phyloP scores from a whole-genome alignment of 1,140 invertebrate genomes.

The Diachasmimorpha longicaudata region DNA sequence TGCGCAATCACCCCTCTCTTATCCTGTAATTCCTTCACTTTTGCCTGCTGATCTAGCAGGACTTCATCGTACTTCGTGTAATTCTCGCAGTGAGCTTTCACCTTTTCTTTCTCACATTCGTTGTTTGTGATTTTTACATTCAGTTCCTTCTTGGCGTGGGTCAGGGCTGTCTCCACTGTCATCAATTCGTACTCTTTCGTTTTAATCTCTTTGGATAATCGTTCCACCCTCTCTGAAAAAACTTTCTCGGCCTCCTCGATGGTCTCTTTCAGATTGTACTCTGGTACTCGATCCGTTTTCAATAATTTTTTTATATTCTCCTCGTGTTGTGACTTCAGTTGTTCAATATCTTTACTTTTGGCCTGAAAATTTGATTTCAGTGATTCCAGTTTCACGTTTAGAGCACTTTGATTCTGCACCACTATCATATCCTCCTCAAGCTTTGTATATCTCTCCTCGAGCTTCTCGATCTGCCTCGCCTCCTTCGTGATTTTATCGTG shows the following conservation, averaged over 20 bases:
- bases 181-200: slow-evolving; percentile 66
- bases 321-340: too few relatives aligned
- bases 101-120: slow-evolving; percentile 61
- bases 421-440: too few relatives aligned
- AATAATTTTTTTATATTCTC: too few relatives aligned
- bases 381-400: slow-evolving; percentile 69
- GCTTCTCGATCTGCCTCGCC: slow-evolving; percentile 40
- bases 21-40: slow-evolving; percentile 65
- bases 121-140: slow-evolving; percentile 65
- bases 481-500: slow-evolving; percentile 51
- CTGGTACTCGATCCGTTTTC: too few relatives aligned
- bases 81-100: slow-evolving; percentile 66
- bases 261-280: too few relatives aligned
- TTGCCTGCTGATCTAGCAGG: slow-evolving; percentile 59
- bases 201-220: slow-evolving; percentile 67
- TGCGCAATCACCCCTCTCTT: slow-evolving; percentile 62
- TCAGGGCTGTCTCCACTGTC: slow-evolving; percentile 68
- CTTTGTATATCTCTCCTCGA: slow-evolving; percentile 44
- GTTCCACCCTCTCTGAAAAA: slow-evolving; percentile 62
- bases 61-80: slow-evolving; percentile 64
- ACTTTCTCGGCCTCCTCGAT: too few relatives aligned
- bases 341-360: slow-evolving; percentile 72
- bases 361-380: slow-evolving; percentile 64
- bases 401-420: too few relatives aligned
- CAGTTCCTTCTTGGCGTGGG: slow-evolving; percentile 65